These are phyloP conservation scores for Polypterus bichir DNA, from an alignment of 2,113 vertebrate genomes.

Conservation along the genomic window DNA sequence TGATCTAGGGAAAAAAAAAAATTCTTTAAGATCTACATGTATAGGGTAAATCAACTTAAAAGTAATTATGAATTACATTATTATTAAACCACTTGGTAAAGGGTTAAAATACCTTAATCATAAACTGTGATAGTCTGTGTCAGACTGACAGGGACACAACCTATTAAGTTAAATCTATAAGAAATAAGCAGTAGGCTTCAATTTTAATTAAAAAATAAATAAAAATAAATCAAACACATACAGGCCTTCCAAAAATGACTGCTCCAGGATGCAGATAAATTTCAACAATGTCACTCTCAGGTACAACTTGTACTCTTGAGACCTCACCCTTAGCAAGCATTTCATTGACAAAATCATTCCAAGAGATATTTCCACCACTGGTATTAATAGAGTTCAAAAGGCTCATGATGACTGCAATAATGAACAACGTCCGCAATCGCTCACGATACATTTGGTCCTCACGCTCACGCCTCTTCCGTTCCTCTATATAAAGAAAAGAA, in stretches of 20 bases:
- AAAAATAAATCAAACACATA: constrained; percentile 39
- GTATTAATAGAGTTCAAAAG: constrained; percentile 51
- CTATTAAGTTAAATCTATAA: neutral
- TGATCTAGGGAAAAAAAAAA: no score
- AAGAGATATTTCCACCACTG: constrained; percentile 73
- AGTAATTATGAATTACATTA: no score
- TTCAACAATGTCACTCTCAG: constrained; percentile 81
- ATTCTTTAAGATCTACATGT: no score
- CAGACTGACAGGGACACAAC: neutral
- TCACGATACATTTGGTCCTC: constrained; percentile 79
- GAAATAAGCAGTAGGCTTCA: neutral
- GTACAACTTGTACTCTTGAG: constrained; percentile 76
- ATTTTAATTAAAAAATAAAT: neutral
- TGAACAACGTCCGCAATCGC: constrained; percentile 61
- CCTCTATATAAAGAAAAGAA: constrained; percentile 37
- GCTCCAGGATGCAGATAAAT: constrained; percentile 81
- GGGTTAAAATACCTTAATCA: no score
- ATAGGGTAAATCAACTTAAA: no score
- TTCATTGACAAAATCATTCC: constrained; percentile 90
- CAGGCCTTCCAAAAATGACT: constrained; percentile 75
- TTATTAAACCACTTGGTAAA: no score
- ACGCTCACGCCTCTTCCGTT: constrained; percentile 65
- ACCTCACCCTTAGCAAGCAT: constrained; percentile 96
- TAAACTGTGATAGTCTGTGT: no score
- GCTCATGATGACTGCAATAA: constrained; percentile 64